A percentile compares a stretch with the other conserved stretches of the same genome.
Evolutionary conservation across 2,113 vertebrate species (phyloP).

Genomic region (Spilogale gracilis): DNA sequence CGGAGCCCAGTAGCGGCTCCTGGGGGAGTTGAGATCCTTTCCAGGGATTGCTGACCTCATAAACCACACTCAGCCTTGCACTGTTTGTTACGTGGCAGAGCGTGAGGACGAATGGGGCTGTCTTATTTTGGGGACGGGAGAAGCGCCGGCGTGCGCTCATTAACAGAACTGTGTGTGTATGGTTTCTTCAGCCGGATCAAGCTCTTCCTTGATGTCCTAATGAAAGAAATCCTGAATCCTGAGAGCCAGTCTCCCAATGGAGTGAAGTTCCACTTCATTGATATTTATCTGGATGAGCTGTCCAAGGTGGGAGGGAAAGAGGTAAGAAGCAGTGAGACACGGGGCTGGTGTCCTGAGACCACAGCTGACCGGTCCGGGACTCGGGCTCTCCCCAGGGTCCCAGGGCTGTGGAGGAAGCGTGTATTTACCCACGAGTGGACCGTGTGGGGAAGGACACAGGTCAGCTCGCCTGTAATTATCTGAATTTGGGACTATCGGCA

Average conservation of each 20-base stretch:
- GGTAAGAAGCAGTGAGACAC: conserved; percentile 83
- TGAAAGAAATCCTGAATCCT: conserved; percentile 88
- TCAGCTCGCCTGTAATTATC: neutral
- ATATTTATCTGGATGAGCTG: conserved; percentile 93
- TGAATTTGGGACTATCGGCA: neutral
- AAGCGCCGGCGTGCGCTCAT: accelerated
- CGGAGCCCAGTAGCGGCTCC: too few relatives aligned
- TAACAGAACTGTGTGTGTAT: neutral
- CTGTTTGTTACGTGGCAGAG: accelerated
- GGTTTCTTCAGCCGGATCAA: conserved; percentile 83
- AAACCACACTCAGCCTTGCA: accelerated
- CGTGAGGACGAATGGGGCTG: accelerated
- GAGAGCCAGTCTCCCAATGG: conserved; percentile 87
- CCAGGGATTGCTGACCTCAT: accelerated
- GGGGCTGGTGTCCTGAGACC: accelerated
- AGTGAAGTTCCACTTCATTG: conserved; percentile 92
- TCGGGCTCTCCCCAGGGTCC: accelerated
- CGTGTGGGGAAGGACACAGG: neutral
- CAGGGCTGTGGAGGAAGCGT: accelerated
- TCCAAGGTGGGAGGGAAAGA: conserved; percentile 91
- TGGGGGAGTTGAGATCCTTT: too few relatives aligned
- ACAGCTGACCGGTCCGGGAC: accelerated
- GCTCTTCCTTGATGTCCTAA: conserved; percentile 88
- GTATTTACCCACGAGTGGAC: neutral
- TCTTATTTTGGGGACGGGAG: too few relatives aligned